Percentiles rank a stretch among this genome's conserved stretches.
phyloP scores from a whole-genome alignment of 2,888 invertebrate species.

The Pelosia muscerda region DNA sequence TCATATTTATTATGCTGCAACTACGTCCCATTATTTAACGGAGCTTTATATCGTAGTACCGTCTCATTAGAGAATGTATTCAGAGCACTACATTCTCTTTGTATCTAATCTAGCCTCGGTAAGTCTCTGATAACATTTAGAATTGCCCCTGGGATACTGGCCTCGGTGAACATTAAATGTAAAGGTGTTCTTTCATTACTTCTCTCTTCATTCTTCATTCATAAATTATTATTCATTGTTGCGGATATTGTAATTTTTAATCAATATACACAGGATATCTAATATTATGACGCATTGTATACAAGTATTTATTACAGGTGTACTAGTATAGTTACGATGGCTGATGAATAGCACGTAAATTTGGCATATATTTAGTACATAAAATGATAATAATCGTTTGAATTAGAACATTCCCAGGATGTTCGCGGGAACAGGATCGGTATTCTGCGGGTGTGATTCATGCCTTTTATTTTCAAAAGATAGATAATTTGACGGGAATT shows the following conservation, averaged over 20 bases:
- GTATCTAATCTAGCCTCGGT: conserved; percentile 60
- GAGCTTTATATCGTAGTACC: conserved; percentile 65
- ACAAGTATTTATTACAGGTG: too few relatives aligned
- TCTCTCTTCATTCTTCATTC: too few relatives aligned
- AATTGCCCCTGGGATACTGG: conserved; percentile 48
- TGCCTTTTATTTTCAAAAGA: too few relatives aligned
- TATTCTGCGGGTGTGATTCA: too few relatives aligned
- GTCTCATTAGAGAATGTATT: conserved; percentile 78
- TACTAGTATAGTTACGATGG: too few relatives aligned
- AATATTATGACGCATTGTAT: neutral
- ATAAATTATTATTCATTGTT: too few relatives aligned
- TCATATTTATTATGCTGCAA: conserved; percentile 78
- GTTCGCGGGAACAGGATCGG: too few relatives aligned
- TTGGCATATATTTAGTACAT: too few relatives aligned
- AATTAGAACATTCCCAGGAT: too few relatives aligned
- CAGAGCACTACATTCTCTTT: conserved; percentile 63
- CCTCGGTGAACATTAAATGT: conserved; percentile 1
- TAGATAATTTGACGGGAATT: too few relatives aligned
- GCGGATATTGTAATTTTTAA: neutral
- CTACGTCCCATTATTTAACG: conserved; percentile 72
- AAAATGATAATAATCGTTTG: too few relatives aligned
- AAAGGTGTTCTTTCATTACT: conserved; percentile 29
- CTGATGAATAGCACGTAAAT: too few relatives aligned
- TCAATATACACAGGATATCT: neutral
- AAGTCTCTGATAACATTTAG: conserved; percentile 62